A percentile compares a stretch with the other conserved stretches of the same genome.
These are phyloP conservation scores for Lepidonotus clava DNA, from an alignment of 2,888 invertebrate species.

Conservation along the genomic window DNA sequence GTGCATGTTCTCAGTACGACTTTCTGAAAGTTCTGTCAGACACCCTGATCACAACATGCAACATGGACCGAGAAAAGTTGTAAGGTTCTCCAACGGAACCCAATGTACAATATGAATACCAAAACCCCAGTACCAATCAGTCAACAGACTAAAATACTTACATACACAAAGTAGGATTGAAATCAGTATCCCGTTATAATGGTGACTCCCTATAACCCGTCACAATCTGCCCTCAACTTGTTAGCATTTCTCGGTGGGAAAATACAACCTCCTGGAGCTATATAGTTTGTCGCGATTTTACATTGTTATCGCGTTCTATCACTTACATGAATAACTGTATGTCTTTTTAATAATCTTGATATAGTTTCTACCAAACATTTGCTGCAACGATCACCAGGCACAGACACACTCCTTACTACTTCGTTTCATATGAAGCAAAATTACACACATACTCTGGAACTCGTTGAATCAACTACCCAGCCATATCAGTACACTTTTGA, in stretches of 20 bases:
- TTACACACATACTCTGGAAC: too few species aligned
- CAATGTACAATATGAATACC: constrained; percentile 29
- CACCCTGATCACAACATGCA: not conserved
- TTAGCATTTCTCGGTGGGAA: constrained; percentile 20
- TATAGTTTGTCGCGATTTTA: not conserved
- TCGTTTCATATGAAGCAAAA: too few species aligned
- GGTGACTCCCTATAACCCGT: not conserved
- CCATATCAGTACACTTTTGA: too few species aligned
- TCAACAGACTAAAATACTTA: not conserved
- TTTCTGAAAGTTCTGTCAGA: too few species aligned
- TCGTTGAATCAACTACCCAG: too few species aligned
- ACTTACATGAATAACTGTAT: not conserved
- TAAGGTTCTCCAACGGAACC: not conserved
- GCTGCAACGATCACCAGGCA: not conserved
- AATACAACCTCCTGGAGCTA: not conserved
- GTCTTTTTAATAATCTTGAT: not conserved
- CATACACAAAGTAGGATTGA: not conserved
- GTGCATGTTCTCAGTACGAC: constrained; percentile 1
- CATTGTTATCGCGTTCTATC: too few species aligned
- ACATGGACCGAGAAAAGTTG: constrained; percentile 31
- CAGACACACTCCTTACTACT: not conserved
- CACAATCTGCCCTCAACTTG: not conserved
- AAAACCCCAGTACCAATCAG: constrained; percentile 42
- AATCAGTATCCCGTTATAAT: not conserved
- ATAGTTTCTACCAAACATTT: not conserved